Percentiles rank a stretch among this genome's conserved stretches.
phyloP scores from a whole-genome alignment of 2,797 vertebrate genomes.

The Channallabes apus region DNA sequence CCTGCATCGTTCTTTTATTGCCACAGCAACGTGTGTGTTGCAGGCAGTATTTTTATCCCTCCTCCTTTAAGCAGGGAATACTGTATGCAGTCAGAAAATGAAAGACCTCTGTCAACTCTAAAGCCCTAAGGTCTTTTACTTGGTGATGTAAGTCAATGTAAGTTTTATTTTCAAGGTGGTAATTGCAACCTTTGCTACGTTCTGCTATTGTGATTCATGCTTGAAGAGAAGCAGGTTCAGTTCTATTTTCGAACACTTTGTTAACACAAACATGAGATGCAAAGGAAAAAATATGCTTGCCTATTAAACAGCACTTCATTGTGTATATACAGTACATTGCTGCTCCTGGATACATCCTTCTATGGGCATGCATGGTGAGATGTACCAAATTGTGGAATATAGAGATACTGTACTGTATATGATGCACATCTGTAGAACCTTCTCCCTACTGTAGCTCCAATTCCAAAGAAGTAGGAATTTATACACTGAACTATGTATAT shows the following conservation, averaged over 20 bases:
- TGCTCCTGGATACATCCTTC: too few relatives aligned
- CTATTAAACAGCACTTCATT: background rate
- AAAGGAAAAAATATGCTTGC: too few relatives aligned
- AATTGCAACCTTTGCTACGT: constrained; percentile 27
- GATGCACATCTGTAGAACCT: background rate
- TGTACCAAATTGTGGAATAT: background rate
- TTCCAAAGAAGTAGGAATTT: background rate
- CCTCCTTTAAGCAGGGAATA: background rate
- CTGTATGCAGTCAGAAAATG: constrained; percentile 15
- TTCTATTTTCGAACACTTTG: background rate
- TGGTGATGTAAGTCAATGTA: background rate
- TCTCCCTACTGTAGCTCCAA: background rate
- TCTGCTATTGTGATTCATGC: background rate
- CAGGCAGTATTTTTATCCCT: constrained; percentile 49
- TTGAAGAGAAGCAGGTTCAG: constrained; percentile 1
- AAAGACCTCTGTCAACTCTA: constrained; percentile 8
- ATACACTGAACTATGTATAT: background rate
- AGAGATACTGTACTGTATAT: background rate
- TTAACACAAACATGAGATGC: background rate
- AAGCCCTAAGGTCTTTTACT: constrained; percentile 29
- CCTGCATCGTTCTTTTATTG: constrained; percentile 37
- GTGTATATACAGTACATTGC: background rate
- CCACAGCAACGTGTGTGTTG: constrained; percentile 47
- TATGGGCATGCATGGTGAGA: background rate
- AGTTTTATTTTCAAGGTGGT: constrained; percentile 24